Evolutionary conservation across 2,888 invertebrate species (phyloP).

Genomic region (Anodontia alba): DNA sequence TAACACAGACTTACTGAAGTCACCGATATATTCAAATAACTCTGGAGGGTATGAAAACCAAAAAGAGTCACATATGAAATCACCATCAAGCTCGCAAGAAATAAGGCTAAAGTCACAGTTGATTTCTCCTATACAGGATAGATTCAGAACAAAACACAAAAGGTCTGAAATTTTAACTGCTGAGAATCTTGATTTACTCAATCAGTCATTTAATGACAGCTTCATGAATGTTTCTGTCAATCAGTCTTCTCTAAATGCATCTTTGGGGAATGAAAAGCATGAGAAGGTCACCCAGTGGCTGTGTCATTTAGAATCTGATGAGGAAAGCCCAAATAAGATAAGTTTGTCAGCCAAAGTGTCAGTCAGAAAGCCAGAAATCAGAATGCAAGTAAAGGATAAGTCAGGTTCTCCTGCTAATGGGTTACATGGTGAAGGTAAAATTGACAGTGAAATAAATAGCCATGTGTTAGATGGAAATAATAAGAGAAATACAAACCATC

Average conservation of each 20-base stretch:
- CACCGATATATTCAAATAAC: background rate
- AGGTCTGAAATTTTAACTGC: slow-evolving; percentile 21
- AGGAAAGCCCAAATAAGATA: background rate
- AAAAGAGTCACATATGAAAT: background rate
- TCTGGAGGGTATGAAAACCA: background rate
- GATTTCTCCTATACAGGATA: slow-evolving; percentile 1
- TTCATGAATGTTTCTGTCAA: slow-evolving; percentile 43
- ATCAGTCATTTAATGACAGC: slow-evolving; percentile 38
- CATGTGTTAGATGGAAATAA: too few relatives aligned
- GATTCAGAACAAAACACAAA: background rate
- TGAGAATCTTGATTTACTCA: slow-evolving; percentile 41
- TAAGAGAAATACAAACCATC: too few relatives aligned
- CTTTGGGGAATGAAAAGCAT: background rate
- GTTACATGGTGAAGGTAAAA: too few relatives aligned
- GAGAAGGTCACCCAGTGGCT: slow-evolving; percentile 30
- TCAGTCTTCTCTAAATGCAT: slow-evolving; percentile 13
- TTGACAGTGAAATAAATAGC: too few relatives aligned
- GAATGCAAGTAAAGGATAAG: background rate
- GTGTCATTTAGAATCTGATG: background rate
- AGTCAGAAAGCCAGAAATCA: background rate
- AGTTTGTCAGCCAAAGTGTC: background rate
- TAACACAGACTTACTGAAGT: background rate
- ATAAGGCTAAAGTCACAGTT: background rate
- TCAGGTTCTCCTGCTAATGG: too few relatives aligned
- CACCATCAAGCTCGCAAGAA: background rate